phyloP scores from a whole-genome alignment of 2,797 vertebrate species.

The Apogon talboti region DNA sequence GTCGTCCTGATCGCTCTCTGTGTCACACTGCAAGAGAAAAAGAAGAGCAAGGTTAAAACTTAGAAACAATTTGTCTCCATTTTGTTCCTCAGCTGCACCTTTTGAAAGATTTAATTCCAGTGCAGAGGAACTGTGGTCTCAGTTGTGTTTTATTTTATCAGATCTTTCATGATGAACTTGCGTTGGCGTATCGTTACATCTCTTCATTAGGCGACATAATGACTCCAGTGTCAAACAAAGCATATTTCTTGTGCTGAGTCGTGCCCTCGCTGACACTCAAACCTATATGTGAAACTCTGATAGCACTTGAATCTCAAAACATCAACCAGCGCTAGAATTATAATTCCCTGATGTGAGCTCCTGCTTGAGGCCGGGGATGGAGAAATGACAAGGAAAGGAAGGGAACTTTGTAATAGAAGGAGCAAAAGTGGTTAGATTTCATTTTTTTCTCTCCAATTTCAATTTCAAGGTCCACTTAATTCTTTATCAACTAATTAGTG shows the following conservation, averaged over 20 bases:
- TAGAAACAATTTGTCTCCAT: constrained; percentile 8
- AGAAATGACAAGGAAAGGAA: constrained; percentile 54
- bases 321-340: constrained; percentile 46
- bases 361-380: constrained; percentile 56
- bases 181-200: constrained; percentile 53
- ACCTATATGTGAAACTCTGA: constrained; percentile 38
- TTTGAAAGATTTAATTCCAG: too few relatives aligned
- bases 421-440: constrained; percentile 78
- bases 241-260: constrained; percentile 25
- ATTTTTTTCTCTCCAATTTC: constrained; percentile 90
- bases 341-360: constrained; percentile 53
- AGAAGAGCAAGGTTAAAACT: constrained; percentile 43
- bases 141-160: constrained; percentile 48
- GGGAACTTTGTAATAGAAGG: constrained; percentile 65
- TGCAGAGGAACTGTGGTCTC: constrained; percentile 4
- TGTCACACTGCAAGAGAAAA: constrained; percentile 88
- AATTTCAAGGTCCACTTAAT: constrained; percentile 99
- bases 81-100: background rate
- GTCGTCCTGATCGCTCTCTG: constrained; percentile 94
- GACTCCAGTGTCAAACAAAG: constrained; percentile 44
- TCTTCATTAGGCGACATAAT: constrained; percentile 49
- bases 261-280: constrained; percentile 44
- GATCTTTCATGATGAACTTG: constrained; percentile 47
- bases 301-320: constrained; percentile 41
- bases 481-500: constrained; percentile 96